A percentile compares a stretch with the other conserved stretches of the same genome.
Conservation (phyloP, 2,113 vertebrate species). For the Camelus bactrianus region DNA sequence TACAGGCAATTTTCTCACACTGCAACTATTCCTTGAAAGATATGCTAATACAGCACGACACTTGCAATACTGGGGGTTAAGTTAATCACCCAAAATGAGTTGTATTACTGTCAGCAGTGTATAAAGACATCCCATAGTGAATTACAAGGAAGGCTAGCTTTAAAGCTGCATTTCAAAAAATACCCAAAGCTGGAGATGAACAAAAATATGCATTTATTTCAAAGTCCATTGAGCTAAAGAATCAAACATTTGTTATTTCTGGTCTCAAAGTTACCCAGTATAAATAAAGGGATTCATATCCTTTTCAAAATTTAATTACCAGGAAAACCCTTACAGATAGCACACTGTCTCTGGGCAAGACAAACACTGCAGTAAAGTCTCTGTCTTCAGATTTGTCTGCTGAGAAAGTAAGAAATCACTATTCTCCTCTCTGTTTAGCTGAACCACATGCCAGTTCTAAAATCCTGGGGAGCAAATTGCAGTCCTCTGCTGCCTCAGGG, state of each 20-base stretch:
- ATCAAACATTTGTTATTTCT: constrained; percentile 83
- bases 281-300: constrained; percentile 69
- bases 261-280: constrained; percentile 75
- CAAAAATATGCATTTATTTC: constrained; percentile 84
- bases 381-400: constrained; percentile 22
- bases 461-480: constrained; percentile 40
- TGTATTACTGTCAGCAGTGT: constrained; percentile 86
- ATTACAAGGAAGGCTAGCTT: constrained; percentile 84
- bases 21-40: constrained; percentile 90
- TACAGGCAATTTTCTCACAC: constrained; percentile 90
- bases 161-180: constrained; percentile 85
- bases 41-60: constrained; percentile 87
- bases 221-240: constrained; percentile 81
- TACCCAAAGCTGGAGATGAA: constrained; percentile 81
- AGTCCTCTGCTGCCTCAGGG: neutral
- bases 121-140: constrained; percentile 88
- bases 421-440: constrained; percentile 47
- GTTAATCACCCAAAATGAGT: constrained; percentile 91
- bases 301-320: constrained; percentile 72
- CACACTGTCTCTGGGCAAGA: constrained; percentile 51
- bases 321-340: constrained; percentile 71
- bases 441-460: constrained; percentile 34
- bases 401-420: constrained; percentile 47
- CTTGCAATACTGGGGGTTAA: constrained; percentile 88
- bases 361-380: constrained; percentile 26